Evolutionary conservation across 2,888 invertebrate genomes (phyloP), one percentile per base, ranked within the genome.

Genomic region (Phlogophora meticulosa): DNA sequence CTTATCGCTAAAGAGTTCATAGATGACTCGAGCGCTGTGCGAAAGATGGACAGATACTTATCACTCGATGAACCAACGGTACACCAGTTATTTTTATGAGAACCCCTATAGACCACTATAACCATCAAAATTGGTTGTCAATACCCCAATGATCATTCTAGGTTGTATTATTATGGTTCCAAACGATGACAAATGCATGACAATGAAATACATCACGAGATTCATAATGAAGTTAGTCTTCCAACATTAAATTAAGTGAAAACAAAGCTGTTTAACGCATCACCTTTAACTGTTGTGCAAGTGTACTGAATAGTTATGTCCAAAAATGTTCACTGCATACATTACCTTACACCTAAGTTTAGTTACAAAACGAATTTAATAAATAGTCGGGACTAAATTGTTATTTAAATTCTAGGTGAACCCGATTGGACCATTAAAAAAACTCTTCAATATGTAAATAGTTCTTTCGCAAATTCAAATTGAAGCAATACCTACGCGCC

Each of bases 1-100:
- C 10, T 53, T 69, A 51, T 71, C 49, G 34, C 40, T 20, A n/a
- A 43, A 70, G 10, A 71, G 22, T 73, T 60, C 13, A 58, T 32
- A 51, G 38, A 64, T 4, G 13, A 49, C 13, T 72, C 13, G 45
- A 32, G 1, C 11, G n/a, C 36, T 49, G 11, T 49, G 10, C 36
- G 11, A 62, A 36, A 42, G 7, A 22, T 43, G 36, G 11, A 34
- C 32, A 38, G 2, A 11, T 20, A 32, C 20, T 51, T 4, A 43
- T 63, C 32, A 11, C n/a, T 0, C n/a, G 65, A 34, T 24, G 0
- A 34, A n/a, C 24, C 38, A 17, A 2, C 1, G 7, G 32, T 17
- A 22, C 13, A 22, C 11, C 45, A 13, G 3, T 7, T 4, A 15
- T n/a, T 34, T 20, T 20, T 4, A 20, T 40, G 5, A 9, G 1